Evolutionary conservation across 2,888 invertebrate genomes (phyloP).

Genomic region (Lamellibrachia columna): DNA sequence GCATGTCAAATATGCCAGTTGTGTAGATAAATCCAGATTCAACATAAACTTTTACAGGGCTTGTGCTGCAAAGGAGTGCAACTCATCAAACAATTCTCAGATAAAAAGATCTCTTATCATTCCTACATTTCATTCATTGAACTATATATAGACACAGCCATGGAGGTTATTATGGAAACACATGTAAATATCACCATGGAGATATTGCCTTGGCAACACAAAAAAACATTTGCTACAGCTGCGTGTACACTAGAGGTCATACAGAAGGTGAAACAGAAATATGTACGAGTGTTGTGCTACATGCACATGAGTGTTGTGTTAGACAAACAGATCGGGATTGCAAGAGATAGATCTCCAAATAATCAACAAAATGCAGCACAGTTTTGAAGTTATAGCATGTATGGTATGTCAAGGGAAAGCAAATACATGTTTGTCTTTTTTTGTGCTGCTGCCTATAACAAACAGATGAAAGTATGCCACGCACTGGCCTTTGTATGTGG

Average conservation of each 20-base stretch:
- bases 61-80: not conserved
- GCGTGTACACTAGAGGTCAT: not conserved
- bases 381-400: conserved; percentile 4
- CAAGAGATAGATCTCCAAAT: not conserved
- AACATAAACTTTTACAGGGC: not conserved
- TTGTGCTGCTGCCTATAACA: not conserved
- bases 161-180: not conserved
- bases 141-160: not conserved
- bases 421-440: not conserved
- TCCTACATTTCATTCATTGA: not conserved
- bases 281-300: not conserved
- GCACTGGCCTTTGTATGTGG: not conserved
- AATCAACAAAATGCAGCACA: not conserved
- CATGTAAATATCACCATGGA: not conserved
- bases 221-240: not conserved
- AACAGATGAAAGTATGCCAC: not conserved
- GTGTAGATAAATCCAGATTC: not conserved
- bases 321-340: not conserved
- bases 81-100: not conserved
- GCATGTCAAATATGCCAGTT: not conserved
- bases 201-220: not conserved
- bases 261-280: not conserved
- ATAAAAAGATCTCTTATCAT: not conserved
- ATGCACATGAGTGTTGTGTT: not conserved
- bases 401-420: not conserved